Base-by-base conservation (phyloP, 1,140 invertebrate genomes). In the Caenorhabditis tropicalis region DNA sequence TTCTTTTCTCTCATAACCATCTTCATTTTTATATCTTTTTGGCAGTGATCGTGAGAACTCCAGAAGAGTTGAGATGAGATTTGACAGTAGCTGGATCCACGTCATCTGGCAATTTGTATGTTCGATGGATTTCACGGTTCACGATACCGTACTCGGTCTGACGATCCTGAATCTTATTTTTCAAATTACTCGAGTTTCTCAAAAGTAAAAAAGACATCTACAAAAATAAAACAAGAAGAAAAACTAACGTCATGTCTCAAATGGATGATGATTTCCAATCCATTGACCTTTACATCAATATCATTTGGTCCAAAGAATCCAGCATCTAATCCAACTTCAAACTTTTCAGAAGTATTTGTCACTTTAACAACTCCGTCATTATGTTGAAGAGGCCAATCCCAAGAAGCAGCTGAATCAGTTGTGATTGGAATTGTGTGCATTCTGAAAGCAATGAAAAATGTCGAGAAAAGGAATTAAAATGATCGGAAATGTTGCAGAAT, bases 281-380 rank as follows among this genome's bases (percentile, higher is more conserved):
- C 89, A 21, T 86, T 81, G 29, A 91, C 89, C 83, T 91, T 91
- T 24, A 87, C 89, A 81, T 90, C 89, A 82, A 90, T 91, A 82
- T 90, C 89, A 74, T 90, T 89, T 29, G 89, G 89, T 15, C 86
- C 60, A 80, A 90, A 90, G 85, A 87, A 90, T 60, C 90, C 89
- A 43, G 84, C 90, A 81, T 90, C 89, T 21, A 90, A 86, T 70
- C 90, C 90, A 79, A 90, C 89, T 82, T 90, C 88, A 60, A 87
- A 90, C 49, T 91, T 91, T 16, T 91, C 90, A 19, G 60, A 58
- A 36, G 87, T 89, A 85, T 90, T 91, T 19, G 49, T 49, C 15
- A 81, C 79, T 33, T 51, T 86, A 10, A 89, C 88, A 53, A 89
- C 88, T 24, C 88, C 88, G 39, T 88, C 87, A 36, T 79, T 86